Evolutionary conservation across 2,113 vertebrate genomes (phyloP).

Genomic region (Genyomyrus donnyi): DNA sequence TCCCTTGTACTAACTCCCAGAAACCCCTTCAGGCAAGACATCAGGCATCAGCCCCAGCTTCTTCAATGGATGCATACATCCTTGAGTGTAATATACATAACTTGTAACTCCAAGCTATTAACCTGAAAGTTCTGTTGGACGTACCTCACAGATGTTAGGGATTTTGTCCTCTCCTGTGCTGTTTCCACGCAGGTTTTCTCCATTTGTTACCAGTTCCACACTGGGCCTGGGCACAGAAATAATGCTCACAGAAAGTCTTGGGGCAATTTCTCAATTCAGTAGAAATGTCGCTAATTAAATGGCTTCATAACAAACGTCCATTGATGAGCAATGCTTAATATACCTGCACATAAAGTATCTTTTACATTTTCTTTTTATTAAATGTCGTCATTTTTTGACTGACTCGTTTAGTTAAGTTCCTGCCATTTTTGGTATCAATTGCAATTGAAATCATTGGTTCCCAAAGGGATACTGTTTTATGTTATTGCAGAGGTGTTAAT

Average conservation of each 20-base stretch:
- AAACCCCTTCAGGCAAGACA: neutral
- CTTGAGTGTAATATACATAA: neutral
- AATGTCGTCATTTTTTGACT: neutral
- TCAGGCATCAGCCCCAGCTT: neutral
- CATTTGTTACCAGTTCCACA: neutral
- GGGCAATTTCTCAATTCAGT: neutral
- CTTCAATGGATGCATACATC: neutral
- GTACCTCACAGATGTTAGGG: neutral
- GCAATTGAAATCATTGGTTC: neutral
- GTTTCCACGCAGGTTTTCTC: too few relatives aligned
- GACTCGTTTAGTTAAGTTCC: neutral
- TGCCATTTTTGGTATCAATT: neutral
- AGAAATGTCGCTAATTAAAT: neutral
- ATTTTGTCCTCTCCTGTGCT: too few relatives aligned
- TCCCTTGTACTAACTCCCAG: neutral
- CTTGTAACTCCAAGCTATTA: neutral
- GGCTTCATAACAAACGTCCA: neutral
- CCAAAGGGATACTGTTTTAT: neutral
- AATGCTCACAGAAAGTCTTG: neutral
- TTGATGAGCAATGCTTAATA: too few relatives aligned
- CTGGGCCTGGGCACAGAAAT: neutral
- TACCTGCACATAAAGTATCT: too few relatives aligned
- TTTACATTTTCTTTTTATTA: neutral
- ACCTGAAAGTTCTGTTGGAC: neutral
- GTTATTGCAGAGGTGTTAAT: neutral